Evolutionary conservation across 2,888 invertebrate genomes (phyloP).

Genomic region (Nephrotoma appendiculata): DNA sequence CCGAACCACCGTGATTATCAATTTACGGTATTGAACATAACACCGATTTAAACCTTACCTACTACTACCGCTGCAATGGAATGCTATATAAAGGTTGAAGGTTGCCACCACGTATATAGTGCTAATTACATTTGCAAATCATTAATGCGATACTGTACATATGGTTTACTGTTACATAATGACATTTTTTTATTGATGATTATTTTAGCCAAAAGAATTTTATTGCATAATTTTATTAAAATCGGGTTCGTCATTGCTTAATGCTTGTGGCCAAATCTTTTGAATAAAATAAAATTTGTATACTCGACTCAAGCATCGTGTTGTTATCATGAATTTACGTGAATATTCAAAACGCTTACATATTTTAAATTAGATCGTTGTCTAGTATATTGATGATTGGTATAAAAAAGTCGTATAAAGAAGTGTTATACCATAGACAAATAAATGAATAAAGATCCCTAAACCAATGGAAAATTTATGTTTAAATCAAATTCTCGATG

Average conservation of each 20-base stretch:
- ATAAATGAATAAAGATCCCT: no score
- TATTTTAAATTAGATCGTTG: no score
- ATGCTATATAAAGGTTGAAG: neutral
- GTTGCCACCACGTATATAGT: neutral
- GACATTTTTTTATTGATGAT: neutral
- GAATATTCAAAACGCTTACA: no score
- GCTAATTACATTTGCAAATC: neutral
- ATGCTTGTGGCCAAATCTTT: neutral
- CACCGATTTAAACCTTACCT: neutral
- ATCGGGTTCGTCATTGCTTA: neutral
- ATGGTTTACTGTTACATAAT: neutral
- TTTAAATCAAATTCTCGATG: no score
- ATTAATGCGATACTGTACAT: neutral
- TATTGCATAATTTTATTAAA: neutral
- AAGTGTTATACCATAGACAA: no score
- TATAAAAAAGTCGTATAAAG: no score
- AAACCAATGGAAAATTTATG: no score
- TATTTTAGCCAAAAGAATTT: neutral
- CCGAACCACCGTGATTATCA: neutral
- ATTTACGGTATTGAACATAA: neutral
- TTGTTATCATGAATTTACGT: no score
- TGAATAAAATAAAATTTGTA: no score
- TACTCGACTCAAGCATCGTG: no score
- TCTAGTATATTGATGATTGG: no score
- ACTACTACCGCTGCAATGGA: neutral